A percentile compares a stretch with the other conserved stretches of the same genome.
These are phyloP conservation scores for Limnodromus scolopaceus DNA, from an alignment of 2,797 vertebrate species.

Conservation along the genomic window DNA sequence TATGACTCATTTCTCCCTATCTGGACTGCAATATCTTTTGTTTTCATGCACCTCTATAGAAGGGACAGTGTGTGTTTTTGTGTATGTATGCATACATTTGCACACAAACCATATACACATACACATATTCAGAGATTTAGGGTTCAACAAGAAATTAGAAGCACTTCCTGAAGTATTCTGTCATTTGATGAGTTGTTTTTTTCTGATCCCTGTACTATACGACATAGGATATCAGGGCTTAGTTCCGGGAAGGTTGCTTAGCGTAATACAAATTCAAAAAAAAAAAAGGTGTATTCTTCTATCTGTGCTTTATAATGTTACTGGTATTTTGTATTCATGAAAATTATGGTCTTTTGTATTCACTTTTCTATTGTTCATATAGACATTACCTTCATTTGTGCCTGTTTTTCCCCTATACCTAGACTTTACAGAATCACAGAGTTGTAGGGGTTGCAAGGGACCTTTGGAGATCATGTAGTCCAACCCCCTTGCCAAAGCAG, in stretches of 20 bases:
- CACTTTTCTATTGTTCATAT: neutral
- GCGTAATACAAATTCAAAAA: neutral
- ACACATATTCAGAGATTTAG: neutral
- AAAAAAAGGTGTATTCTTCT: neutral
- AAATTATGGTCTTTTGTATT: neutral
- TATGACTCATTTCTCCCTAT: neutral
- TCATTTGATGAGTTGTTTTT: neutral
- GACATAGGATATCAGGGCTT: neutral
- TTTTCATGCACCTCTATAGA: neutral
- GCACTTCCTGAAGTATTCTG: neutral
- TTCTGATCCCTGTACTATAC: rapidly evolving
- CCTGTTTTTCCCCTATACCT: neutral
- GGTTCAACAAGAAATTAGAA: neutral
- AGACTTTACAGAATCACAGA: neutral
- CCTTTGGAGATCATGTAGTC: too few relatives aligned
- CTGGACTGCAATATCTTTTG: neutral
- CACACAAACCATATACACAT: rapidly evolving
- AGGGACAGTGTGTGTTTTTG: neutral
- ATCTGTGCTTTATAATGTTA: neutral
- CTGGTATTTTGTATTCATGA: neutral
- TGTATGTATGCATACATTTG: neutral
- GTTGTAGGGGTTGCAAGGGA: too few relatives aligned
- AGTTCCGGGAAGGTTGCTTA: neutral
- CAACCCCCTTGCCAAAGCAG: too few relatives aligned
- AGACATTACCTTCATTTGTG: neutral